A percentile compares a stretch with the other conserved stretches of the same genome.
phyloP scores from a whole-genome alignment of 2,888 invertebrate genomes.

The Oligia fasciuncula region DNA sequence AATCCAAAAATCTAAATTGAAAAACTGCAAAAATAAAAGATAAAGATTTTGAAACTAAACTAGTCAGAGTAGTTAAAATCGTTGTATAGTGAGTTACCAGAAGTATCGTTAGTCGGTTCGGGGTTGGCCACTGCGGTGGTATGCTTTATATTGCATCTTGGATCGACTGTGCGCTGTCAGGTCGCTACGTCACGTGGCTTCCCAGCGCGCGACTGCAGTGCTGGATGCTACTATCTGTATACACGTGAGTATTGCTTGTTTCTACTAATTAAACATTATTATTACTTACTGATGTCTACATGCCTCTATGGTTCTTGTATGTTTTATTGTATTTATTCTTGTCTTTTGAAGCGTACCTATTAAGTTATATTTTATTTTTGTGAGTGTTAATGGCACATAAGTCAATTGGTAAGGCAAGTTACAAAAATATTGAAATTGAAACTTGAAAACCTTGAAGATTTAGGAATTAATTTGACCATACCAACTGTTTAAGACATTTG shows the following conservation, averaged over 20 bases:
- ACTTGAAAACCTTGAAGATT: not conserved
- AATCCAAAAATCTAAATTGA: constrained; percentile 64
- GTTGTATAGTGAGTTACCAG: constrained; percentile 84
- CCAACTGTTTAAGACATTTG: not conserved
- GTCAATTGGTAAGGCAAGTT: not conserved
- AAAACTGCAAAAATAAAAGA: constrained; percentile 23
- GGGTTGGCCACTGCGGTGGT: constrained; percentile 87
- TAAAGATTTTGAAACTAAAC: constrained; percentile 70
- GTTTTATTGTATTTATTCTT: constrained; percentile 23
- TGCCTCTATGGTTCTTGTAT: constrained; percentile 16
- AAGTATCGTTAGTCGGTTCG: constrained; percentile 75
- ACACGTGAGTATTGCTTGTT: constrained; percentile 89
- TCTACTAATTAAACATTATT: constrained; percentile 50
- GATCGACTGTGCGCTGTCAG: constrained; percentile 90
- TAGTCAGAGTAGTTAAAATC: constrained; percentile 82
- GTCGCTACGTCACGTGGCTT: constrained; percentile 91
- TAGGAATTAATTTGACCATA: not conserved
- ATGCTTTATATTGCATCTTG: constrained; percentile 89
- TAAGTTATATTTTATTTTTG: not conserved
- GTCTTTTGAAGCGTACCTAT: not conserved
- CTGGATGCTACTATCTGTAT: constrained; percentile 93
- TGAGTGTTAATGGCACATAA: not conserved
- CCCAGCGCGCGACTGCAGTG: constrained; percentile 90
- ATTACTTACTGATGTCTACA: constrained; percentile 29
- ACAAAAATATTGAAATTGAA: not conserved